Evolutionary conservation across 2,113 vertebrate genomes (phyloP).

Genomic region (Megalops atlanticus): DNA sequence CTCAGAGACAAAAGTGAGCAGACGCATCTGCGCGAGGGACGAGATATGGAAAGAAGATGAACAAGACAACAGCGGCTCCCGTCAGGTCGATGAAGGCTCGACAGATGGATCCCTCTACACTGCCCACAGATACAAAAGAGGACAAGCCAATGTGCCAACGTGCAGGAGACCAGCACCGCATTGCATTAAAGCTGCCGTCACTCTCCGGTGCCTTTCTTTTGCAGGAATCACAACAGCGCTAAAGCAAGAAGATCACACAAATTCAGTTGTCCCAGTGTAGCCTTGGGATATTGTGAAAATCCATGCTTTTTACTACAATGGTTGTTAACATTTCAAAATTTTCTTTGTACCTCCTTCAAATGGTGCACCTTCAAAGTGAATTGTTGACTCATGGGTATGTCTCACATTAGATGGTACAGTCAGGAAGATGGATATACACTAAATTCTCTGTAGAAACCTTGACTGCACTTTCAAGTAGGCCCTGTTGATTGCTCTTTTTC

Average conservation of each 20-base stretch:
- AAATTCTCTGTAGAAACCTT: not conserved
- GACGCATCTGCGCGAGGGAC: not conserved
- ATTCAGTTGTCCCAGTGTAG: not conserved
- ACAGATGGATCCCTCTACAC: constrained; percentile 31
- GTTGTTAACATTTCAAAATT: not conserved
- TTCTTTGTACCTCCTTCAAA: not conserved
- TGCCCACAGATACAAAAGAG: constrained; percentile 23
- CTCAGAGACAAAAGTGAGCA: not conserved
- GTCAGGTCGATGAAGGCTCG: constrained; percentile 22
- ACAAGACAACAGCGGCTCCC: not conserved
- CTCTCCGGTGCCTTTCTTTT: not conserved
- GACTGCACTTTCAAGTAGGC: not conserved
- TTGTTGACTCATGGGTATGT: not conserved
- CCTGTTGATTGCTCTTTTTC: not conserved
- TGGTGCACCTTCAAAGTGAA: not conserved
- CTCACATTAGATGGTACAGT: not conserved
- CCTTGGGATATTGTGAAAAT: not conserved
- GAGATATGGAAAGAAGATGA: not conserved
- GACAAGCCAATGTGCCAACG: constrained; percentile 5
- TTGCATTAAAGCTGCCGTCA: constrained; percentile 30
- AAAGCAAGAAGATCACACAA: not conserved
- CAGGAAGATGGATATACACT: not conserved
- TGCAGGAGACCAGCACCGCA: not conserved
- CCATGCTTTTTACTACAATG: not conserved
- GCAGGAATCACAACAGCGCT: constrained; percentile 14